Conservation (phyloP, 35 echinoderm and acorn worm species). For the Hemicentrotus pulcherrimus region DNA sequence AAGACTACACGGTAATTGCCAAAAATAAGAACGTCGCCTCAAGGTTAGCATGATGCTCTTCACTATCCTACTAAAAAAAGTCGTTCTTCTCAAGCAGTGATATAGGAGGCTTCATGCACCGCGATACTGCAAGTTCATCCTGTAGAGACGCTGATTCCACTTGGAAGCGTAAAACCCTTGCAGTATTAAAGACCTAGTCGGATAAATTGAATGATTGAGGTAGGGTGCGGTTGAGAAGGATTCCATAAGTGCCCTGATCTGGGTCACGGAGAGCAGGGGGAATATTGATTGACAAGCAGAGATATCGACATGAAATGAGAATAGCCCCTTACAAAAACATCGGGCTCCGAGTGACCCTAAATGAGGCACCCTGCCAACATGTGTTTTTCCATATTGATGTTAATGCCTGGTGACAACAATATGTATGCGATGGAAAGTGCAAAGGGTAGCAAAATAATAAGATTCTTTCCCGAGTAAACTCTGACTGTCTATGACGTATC, state of each 20-base stretch:
- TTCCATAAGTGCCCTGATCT: constrained; percentile 4
- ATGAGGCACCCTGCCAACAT: constrained; percentile 3
- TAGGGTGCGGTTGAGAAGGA: not conserved
- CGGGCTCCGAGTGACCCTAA: not conserved
- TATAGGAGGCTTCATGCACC: not conserved
- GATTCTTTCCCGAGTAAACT: not conserved
- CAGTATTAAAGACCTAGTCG: not conserved
- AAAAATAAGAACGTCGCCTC: not conserved
- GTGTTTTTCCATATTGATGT: not conserved
- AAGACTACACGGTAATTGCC: not conserved
- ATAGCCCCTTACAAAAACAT: not conserved
- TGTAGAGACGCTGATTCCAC: not conserved
- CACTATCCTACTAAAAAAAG: not conserved
- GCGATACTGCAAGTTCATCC: not conserved
- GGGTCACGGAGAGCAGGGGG: not conserved
- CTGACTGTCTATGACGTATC: not conserved
- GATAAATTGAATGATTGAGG: constrained; percentile 4
- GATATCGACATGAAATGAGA: not conserved
- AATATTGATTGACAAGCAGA: constrained; percentile 5
- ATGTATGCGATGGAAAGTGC: not conserved
- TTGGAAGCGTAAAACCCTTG: not conserved
- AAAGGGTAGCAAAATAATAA: constrained; percentile 6
- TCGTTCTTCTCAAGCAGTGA: not conserved
- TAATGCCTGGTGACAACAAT: not conserved
- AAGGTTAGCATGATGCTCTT: not conserved